Conservation (phyloP, 2,797 vertebrate species). For the Poeciliopsis presidionis region DNA sequence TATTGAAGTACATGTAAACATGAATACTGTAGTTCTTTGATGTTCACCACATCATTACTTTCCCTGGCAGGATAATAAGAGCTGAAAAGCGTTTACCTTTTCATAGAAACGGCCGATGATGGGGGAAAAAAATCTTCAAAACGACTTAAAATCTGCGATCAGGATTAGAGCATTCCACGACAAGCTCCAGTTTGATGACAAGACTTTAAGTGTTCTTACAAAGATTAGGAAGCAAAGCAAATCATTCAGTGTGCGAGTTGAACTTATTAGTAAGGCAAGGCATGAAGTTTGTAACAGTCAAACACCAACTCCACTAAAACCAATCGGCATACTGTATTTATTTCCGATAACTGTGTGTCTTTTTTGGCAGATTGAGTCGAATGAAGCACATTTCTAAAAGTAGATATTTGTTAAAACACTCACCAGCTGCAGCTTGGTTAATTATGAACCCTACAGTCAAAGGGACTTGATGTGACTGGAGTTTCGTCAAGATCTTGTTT, state of each 20-base stretch:
- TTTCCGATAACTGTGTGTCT: background rate
- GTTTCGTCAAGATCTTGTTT: slow-evolving; percentile 26
- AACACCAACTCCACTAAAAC: background rate
- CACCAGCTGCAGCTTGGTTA: background rate
- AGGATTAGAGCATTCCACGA: slow-evolving; percentile 59
- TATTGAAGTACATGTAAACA: slow-evolving; percentile 22
- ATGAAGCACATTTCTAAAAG: slow-evolving; percentile 20
- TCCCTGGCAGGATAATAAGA: slow-evolving; percentile 45
- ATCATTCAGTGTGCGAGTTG: slow-evolving; percentile 17
- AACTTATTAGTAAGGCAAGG: slow-evolving; percentile 17
- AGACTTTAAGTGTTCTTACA: slow-evolving; percentile 44
- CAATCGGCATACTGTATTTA: slow-evolving; percentile 8
- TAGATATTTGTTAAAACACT: slow-evolving; percentile 8
- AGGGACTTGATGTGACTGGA: slow-evolving; percentile 19
- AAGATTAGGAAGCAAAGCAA: slow-evolving; percentile 29
- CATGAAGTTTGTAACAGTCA: background rate
- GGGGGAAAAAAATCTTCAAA: slow-evolving; percentile 66
- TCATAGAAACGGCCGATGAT: slow-evolving; percentile 49
- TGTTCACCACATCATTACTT: slow-evolving; percentile 31
- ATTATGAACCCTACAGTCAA: background rate
- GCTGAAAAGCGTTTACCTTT: slow-evolving; percentile 66
- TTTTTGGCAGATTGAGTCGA: slow-evolving; percentile 3
- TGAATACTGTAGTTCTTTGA: background rate
- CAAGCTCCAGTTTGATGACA: slow-evolving; percentile 61
- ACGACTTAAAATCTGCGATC: slow-evolving; percentile 64